Evolutionary conservation across 2,888 invertebrate species (phyloP).

Genomic region (Cataglyphis albicans): DNA sequence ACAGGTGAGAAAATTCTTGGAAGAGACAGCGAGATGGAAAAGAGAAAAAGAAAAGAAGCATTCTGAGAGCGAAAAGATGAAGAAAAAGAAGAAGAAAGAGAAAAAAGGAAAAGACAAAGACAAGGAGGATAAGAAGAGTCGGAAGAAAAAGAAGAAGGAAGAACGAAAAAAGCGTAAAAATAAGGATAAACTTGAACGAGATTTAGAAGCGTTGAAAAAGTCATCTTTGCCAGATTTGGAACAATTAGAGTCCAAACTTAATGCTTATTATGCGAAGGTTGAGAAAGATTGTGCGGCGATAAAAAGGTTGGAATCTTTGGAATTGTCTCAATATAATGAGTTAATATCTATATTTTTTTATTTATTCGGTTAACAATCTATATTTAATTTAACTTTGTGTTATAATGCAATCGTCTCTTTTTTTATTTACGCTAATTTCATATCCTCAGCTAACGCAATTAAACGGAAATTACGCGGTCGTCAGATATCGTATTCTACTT

Average conservation of each 20-base stretch:
- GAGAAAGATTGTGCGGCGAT: slow-evolving; percentile 88
- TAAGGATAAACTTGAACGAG: slow-evolving; percentile 88
- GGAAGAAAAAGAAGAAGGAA: slow-evolving; percentile 89
- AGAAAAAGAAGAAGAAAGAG: slow-evolving; percentile 92
- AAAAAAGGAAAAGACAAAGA: slow-evolving; percentile 91
- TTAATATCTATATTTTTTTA: slow-evolving; percentile 46
- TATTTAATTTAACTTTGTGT: slow-evolving; percentile 28
- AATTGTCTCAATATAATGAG: slow-evolving; percentile 40
- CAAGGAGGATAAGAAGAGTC: slow-evolving; percentile 87
- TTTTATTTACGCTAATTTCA: slow-evolving; percentile 26
- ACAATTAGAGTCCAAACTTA: slow-evolving; percentile 92
- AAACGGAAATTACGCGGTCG: slow-evolving; percentile 63
- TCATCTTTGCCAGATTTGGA: slow-evolving; percentile 91
- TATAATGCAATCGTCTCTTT: not conserved
- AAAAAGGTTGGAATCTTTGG: slow-evolving; percentile 86
- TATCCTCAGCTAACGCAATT: slow-evolving; percentile 58
- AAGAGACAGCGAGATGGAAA: slow-evolving; percentile 93
- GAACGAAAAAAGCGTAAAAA: slow-evolving; percentile 88
- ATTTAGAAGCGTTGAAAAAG: slow-evolving; percentile 89
- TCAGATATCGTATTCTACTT: slow-evolving; percentile 73
- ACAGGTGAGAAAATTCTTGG: slow-evolving; percentile 93
- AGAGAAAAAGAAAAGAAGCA: slow-evolving; percentile 91
- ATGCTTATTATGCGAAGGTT: slow-evolving; percentile 92
- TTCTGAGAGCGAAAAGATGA: slow-evolving; percentile 89
- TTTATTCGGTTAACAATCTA: slow-evolving; percentile 1